A percentile compares a stretch with the other conserved stretches of the same genome.
These are phyloP conservation scores for Seriola quinqueradiata DNA, from an alignment of 2,113 vertebrate genomes.

Conservation along the genomic window DNA sequence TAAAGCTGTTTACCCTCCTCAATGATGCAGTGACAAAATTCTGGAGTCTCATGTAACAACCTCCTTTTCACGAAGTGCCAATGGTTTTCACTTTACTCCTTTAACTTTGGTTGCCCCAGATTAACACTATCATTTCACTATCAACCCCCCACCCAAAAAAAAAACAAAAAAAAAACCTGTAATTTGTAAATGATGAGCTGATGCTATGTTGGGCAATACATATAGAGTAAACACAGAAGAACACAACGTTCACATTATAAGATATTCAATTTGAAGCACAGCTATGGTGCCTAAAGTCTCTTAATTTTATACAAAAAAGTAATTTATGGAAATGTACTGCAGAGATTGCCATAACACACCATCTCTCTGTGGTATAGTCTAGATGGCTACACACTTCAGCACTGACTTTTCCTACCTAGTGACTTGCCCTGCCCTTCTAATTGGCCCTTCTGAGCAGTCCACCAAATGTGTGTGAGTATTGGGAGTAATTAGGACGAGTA, in stretches of 20 bases:
- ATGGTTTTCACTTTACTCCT: background rate
- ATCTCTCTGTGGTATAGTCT: constrained; percentile 24
- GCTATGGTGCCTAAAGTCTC: background rate
- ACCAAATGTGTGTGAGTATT: constrained; percentile 55
- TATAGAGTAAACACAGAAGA: background rate
- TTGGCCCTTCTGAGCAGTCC: constrained; percentile 70
- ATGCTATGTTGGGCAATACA: background rate
- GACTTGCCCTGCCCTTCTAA: constrained; percentile 70
- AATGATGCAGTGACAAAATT: constrained; percentile 1
- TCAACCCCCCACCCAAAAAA: background rate
- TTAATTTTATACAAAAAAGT: constrained; percentile 7
- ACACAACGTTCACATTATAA: background rate
- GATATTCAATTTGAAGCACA: background rate
- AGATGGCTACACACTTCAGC: constrained; percentile 48
- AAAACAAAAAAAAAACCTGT: background rate
- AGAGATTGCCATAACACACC: background rate
- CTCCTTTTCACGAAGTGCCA: constrained; percentile 5
- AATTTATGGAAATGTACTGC: constrained; percentile 9
- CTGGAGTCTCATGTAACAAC: constrained; percentile 12
- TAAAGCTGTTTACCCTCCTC: constrained; percentile 20
- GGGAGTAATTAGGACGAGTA: constrained; percentile 73
- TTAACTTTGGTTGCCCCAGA: background rate
- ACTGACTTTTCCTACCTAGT: constrained; percentile 50
- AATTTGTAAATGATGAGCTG: background rate
- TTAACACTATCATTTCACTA: constrained; percentile 10